phyloP scores from a whole-genome alignment of 2,888 invertebrate genomes.

The Cataglyphis altisquamis region DNA sequence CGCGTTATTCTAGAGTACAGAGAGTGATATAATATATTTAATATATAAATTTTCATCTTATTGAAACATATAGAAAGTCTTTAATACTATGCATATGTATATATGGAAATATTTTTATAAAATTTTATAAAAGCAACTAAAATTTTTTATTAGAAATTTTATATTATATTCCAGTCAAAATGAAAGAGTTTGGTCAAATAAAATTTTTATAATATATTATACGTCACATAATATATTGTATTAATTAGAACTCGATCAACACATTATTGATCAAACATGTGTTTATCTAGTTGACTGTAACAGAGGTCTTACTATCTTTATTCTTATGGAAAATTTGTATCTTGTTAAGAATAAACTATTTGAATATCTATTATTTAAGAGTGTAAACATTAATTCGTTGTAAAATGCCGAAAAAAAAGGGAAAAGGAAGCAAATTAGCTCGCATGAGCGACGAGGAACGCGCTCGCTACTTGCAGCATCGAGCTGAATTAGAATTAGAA shows the following conservation, averaged over 20 bases:
- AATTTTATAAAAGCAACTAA: conserved; percentile 5
- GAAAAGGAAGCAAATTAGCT: conserved; percentile 91
- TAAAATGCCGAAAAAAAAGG: conserved; percentile 87
- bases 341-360: conserved; percentile 53
- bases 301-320: conserved; percentile 7
- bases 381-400: not conserved
- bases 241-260: not conserved
- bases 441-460: conserved; percentile 95
- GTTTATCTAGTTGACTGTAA: not conserved
- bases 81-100: not conserved
- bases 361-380: conserved; percentile 22
- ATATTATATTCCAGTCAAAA: not conserved
- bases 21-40: conserved; percentile 12
- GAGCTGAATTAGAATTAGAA: conserved; percentile 94
- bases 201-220: conserved; percentile 36
- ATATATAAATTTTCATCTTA: not conserved
- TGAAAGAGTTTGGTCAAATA: not conserved
- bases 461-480: conserved; percentile 92
- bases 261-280: conserved; percentile 59
- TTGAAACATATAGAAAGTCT: conserved; percentile 1
- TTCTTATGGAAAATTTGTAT: conserved; percentile 25
- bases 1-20: not conserved
- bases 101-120: conserved; percentile 10
- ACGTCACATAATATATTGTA: conserved; percentile 32
- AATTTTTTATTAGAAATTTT: conserved; percentile 6